Conservation (phyloP, 2,888 invertebrate genomes). For the Antheraea yamamai region DNA sequence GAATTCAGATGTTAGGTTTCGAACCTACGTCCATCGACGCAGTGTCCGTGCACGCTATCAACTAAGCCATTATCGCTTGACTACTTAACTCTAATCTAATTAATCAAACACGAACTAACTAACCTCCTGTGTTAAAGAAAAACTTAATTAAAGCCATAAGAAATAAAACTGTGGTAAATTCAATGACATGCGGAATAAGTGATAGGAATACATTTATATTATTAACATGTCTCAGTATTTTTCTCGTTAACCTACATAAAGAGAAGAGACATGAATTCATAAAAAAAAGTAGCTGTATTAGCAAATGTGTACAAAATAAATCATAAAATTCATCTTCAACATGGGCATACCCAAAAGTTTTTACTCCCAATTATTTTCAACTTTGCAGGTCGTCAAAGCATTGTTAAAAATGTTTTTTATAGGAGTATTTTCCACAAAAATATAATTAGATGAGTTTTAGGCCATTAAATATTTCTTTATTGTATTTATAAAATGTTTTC, state of each 20-base stretch:
- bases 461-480: neutral
- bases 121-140: too few relatives aligned
- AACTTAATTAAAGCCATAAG: too few relatives aligned
- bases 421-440: neutral
- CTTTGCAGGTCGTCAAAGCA: slow-evolving; percentile 14
- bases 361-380: slow-evolving; percentile 8
- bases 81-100: too few relatives aligned
- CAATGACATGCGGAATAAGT: neutral
- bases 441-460: slow-evolving; percentile 3
- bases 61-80: too few relatives aligned
- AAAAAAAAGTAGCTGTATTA: neutral
- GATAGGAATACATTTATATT: neutral
- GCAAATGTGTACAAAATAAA: neutral
- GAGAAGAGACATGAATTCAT: neutral
- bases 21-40: too few relatives aligned
- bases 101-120: too few relatives aligned
- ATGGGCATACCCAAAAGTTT: slow-evolving; percentile 6
- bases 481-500: neutral
- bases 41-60: too few relatives aligned
- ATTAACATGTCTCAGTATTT: neutral
- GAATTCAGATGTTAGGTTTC: too few relatives aligned
- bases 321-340: neutral
- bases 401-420: slow-evolving; percentile 11
- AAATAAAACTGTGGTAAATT: too few relatives aligned
- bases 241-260: neutral